A percentile compares a stretch with the other conserved stretches of the same genome.
phyloP scores from a whole-genome alignment of 2,113 vertebrate species.

The Scalopus aquaticus region DNA sequence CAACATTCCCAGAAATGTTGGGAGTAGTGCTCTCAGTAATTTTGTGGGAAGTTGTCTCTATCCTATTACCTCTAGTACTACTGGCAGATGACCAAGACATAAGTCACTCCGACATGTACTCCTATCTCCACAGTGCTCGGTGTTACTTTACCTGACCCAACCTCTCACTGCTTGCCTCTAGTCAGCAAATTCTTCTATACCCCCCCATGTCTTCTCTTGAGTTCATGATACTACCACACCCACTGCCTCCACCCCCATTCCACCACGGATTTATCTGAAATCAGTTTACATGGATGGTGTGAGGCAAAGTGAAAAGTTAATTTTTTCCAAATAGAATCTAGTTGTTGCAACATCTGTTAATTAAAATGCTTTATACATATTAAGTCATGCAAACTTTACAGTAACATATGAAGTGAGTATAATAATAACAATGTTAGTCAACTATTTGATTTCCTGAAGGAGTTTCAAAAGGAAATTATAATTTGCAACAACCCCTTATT shows the following conservation, averaged over 20 bases:
- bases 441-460: background rate
- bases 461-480: slow-evolving; percentile 25
- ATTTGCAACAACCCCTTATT: background rate
- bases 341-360: too few relatives aligned
- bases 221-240: background rate
- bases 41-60: background rate
- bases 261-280: background rate
- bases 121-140: background rate
- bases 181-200: background rate
- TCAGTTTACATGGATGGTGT: background rate
- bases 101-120: background rate
- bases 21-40: background rate
- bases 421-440: background rate
- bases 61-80: background rate
- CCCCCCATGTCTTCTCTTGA: background rate
- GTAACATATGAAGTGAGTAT: background rate
- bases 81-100: background rate
- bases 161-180: background rate
- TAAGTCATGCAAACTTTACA: background rate
- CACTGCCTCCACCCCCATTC: background rate
- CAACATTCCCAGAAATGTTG: background rate
- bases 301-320: background rate
- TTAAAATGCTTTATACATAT: background rate
- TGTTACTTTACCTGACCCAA: background rate
- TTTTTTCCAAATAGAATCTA: background rate